A percentile compares a stretch with the other conserved stretches of the same genome.
phyloP scores from a whole-genome alignment of 1,140 invertebrate species.

The Holotrichia oblita region DNA sequence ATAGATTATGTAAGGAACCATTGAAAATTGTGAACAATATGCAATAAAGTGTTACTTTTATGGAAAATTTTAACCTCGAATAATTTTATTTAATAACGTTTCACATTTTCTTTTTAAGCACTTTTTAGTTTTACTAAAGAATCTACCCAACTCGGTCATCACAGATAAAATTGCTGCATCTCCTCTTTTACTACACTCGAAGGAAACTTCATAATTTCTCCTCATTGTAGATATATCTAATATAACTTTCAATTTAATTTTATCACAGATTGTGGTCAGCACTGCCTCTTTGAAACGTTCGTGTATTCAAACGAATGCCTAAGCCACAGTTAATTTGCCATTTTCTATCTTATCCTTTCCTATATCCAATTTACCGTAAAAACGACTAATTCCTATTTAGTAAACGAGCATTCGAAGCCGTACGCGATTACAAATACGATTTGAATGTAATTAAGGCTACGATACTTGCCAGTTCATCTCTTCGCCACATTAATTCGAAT shows the following conservation, averaged over 20 bases:
- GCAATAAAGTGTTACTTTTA: too few species aligned
- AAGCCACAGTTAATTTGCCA: too few species aligned
- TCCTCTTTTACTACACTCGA: not conserved
- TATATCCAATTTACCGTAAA: not conserved
- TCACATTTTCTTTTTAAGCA: constrained; percentile 6
- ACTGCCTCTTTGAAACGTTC: too few species aligned
- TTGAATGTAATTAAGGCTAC: not conserved
- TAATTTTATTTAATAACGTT: constrained; percentile 6
- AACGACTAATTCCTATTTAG: not conserved
- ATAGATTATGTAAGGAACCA: too few species aligned
- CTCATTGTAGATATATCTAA: not conserved
- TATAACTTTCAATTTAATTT: not conserved
- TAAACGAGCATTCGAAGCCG: not conserved
- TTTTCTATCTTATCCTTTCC: not conserved
- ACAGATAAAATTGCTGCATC: not conserved
- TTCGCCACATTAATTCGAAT: not conserved
- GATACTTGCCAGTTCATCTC: not conserved
- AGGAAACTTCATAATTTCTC: not conserved
- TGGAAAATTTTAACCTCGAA: not conserved
- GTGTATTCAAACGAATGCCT: too few species aligned
- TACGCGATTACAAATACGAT: not conserved
- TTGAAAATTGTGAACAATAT: too few species aligned
- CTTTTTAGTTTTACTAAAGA: not conserved
- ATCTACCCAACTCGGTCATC: not conserved
- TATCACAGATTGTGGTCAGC: too few species aligned